Evolutionary conservation across 1,140 invertebrate genomes (phyloP), one percentile per base, ranked within the genome.

Genomic region (Ostrea denselamellosa): DNA sequence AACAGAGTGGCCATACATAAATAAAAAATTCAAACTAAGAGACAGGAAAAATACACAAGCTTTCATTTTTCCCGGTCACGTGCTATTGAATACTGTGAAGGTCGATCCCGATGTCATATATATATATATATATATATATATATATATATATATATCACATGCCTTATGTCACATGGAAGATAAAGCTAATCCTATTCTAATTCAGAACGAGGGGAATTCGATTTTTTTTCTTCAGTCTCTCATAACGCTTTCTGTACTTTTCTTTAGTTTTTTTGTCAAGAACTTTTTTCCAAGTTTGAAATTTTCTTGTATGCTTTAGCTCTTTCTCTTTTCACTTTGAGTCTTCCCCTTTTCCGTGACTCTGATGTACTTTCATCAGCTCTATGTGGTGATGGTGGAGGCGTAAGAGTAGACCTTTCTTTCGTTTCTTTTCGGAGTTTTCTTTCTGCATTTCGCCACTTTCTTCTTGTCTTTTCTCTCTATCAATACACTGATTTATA

Each of bases 381-480:
- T 44, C 28, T n/a, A 10, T 8, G 8, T 52, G 8, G 12, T 51
- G n/a, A 9, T 77, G 58, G 34, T 71, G 44, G 25, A 34, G 44
- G 19, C 51, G 52, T 53, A 54, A 52, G 17, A 12, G 12, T 82
- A 19, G 22, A 54, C 0, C 22, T 86, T 28, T 86, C 85, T 68
- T 58, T 83, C n/a, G n/a, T n/a, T 65, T 65, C 71, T 82, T 81
- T 58, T 77, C 68, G 65, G 7, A 62, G 0, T 77, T 88, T 53
- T 22, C 65, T 34, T 54, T 85, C 54, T 54, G 83, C 34, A 19
- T 88, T 56, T 68, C 77, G 22, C 58, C 85, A 85, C 7, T 77
- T 44, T 86, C 34, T 86, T 28, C 58, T 44, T 52, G 19, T 68
- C 81, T 83, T 25, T 83, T 82, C 65, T 88, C 85, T 65, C 81